phyloP scores from a whole-genome alignment of 2,113 vertebrate species.

The Carettochelys insculpta region DNA sequence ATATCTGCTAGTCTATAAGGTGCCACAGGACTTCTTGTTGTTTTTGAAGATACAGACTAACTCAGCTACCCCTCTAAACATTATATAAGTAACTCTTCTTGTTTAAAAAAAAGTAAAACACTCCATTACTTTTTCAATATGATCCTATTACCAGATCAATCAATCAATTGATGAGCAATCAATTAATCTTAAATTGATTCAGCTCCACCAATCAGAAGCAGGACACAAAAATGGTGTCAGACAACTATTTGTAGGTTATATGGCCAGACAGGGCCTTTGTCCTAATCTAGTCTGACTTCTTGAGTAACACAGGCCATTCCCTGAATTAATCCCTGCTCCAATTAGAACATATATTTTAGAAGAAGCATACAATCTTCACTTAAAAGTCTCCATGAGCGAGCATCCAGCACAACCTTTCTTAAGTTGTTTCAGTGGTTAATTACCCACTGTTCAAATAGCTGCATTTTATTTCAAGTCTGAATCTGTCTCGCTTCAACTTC shows the following conservation, averaged over 20 bases:
- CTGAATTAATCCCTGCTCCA: background rate
- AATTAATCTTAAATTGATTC: background rate
- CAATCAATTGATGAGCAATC: background rate
- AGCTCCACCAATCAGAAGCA: background rate
- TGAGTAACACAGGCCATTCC: background rate
- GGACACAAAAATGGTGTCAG: background rate
- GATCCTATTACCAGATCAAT: background rate
- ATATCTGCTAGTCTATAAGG: too few species aligned
- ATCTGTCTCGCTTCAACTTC: background rate
- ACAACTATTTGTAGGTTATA: background rate
- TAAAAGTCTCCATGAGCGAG: background rate
- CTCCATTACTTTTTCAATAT: background rate
- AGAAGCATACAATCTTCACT: background rate
- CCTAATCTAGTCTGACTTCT: background rate
- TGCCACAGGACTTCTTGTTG: too few species aligned
- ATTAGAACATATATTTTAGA: background rate
- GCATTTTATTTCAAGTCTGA: background rate
- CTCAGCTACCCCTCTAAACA: too few species aligned
- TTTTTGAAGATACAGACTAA: too few species aligned
- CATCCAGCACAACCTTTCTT: background rate
- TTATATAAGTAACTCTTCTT: too few species aligned
- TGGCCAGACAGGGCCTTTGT: background rate
- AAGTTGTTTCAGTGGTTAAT: background rate
- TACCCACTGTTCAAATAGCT: background rate
- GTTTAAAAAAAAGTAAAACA: background rate